Conservation (phyloP, 1,140 invertebrate species). For the Pachyrhynchus sulphureomaculatus region DNA sequence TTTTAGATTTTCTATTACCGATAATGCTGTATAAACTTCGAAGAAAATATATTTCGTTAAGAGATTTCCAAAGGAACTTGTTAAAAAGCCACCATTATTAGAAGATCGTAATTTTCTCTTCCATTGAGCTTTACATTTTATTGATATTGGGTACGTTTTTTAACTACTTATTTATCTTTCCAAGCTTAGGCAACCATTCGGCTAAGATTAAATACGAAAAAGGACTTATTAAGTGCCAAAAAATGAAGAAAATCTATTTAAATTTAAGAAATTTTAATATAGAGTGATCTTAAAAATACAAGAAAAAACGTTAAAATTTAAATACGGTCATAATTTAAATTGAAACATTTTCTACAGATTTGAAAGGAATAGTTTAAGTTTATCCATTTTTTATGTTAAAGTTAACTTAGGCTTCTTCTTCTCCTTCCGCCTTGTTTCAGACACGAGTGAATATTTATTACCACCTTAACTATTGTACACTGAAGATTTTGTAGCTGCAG, state of each 20-base stretch:
- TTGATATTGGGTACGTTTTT: slow-evolving; percentile 21
- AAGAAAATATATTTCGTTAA: slow-evolving; percentile 24
- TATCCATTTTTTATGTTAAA: no score
- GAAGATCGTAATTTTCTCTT: slow-evolving; percentile 31
- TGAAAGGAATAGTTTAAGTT: no score
- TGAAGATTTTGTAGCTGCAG: no score
- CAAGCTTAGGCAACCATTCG: slow-evolving; percentile 10
- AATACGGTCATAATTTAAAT: no score
- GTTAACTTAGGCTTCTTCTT: no score
- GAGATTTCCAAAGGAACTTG: slow-evolving; percentile 17
- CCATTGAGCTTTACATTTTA: slow-evolving; percentile 28
- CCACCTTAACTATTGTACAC: no score
- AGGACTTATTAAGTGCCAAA: slow-evolving; percentile 29
- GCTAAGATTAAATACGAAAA: neutral
- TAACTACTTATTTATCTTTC: slow-evolving; percentile 30
- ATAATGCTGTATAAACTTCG: slow-evolving; percentile 23
- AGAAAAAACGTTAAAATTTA: no score
- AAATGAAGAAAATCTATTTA: slow-evolving; percentile 50
- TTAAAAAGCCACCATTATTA: slow-evolving; percentile 33
- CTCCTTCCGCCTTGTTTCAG: no score
- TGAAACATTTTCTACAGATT: no score
- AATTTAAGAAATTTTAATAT: no score
- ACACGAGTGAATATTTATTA: no score
- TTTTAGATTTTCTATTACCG: slow-evolving; percentile 27
- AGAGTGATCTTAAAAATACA: no score